These are phyloP conservation scores for Strix uralensis DNA, from an alignment of 2,113 vertebrate species.

Conservation along the genomic window DNA sequence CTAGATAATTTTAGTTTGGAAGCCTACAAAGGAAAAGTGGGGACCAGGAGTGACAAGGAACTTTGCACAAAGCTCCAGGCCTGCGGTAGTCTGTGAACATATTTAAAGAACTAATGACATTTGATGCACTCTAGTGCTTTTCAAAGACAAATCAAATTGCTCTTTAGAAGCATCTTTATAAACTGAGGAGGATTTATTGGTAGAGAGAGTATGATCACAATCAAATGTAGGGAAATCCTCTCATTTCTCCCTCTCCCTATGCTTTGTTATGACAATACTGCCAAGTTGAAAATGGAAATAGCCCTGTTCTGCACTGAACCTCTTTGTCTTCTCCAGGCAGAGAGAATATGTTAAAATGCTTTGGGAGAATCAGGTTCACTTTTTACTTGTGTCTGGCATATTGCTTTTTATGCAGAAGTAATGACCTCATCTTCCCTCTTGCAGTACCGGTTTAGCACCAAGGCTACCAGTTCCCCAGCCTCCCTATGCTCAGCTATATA, in stretches of 20 bases:
- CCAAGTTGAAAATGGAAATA: background rate
- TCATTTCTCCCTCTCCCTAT: background rate
- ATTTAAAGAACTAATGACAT: constrained; percentile 23
- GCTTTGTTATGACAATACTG: background rate
- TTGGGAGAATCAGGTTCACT: background rate
- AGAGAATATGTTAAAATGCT: background rate
- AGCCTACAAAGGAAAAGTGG: background rate
- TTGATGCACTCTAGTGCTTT: constrained; percentile 15
- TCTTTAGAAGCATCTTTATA: constrained; percentile 7
- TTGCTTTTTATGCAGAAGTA: background rate
- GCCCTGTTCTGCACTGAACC: background rate
- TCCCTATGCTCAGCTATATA: background rate
- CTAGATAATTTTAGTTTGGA: background rate
- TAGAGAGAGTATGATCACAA: background rate
- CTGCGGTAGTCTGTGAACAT: background rate
- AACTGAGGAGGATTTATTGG: background rate
- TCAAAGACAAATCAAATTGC: constrained; percentile 36
- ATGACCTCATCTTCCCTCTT: background rate
- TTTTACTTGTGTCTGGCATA: background rate
- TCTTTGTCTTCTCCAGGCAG: background rate
- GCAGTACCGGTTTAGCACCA: background rate
- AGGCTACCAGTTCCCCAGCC: background rate
- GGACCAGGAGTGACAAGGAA: background rate
- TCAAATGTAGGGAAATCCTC: background rate
- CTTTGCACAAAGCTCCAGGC: background rate